phyloP scores from a whole-genome alignment of 1,140 invertebrate species.

The Leptestheria dahalacensis region DNA sequence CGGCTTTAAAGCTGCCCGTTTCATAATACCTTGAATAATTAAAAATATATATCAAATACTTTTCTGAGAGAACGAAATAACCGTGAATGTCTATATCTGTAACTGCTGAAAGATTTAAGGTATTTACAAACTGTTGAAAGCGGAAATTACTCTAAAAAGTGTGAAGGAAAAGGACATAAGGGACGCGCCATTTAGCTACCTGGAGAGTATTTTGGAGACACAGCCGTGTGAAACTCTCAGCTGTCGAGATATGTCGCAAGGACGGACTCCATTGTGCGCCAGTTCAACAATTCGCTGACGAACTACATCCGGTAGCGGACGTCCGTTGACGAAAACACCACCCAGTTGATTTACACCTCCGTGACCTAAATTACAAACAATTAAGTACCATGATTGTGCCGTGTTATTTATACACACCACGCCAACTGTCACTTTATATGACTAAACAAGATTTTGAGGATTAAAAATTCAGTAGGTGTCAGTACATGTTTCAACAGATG shows the following conservation, averaged over 20 bases:
- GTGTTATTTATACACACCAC: no score
- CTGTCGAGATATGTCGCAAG: slow-evolving; percentile 39
- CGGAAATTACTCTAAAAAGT: no score
- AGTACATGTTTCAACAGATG: no score
- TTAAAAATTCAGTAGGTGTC: no score
- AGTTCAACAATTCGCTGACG: slow-evolving; percentile 34
- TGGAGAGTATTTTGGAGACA: slow-evolving; percentile 36
- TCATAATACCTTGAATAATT: slow-evolving; percentile 73
- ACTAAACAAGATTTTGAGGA: no score
- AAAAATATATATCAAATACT: background rate
- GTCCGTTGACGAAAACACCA: slow-evolving; percentile 35
- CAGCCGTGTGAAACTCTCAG: slow-evolving; percentile 40
- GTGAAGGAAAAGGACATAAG: no score
- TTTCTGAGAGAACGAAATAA: no score
- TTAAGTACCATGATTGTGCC: no score
- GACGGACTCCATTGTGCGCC: slow-evolving; percentile 31
- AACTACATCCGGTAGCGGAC: slow-evolving; percentile 32
- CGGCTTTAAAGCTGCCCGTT: slow-evolving; percentile 95
- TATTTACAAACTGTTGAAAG: no score
- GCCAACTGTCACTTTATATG: no score
- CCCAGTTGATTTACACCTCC: slow-evolving; percentile 33
- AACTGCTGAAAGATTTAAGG: no score
- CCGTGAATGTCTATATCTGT: no score
- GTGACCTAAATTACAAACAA: slow-evolving; percentile 15
- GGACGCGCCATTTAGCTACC: slow-evolving; percentile 5